Evolutionary conservation across 2,797 vertebrate genomes (phyloP).

Genomic region (Esox masquinongy): DNA sequence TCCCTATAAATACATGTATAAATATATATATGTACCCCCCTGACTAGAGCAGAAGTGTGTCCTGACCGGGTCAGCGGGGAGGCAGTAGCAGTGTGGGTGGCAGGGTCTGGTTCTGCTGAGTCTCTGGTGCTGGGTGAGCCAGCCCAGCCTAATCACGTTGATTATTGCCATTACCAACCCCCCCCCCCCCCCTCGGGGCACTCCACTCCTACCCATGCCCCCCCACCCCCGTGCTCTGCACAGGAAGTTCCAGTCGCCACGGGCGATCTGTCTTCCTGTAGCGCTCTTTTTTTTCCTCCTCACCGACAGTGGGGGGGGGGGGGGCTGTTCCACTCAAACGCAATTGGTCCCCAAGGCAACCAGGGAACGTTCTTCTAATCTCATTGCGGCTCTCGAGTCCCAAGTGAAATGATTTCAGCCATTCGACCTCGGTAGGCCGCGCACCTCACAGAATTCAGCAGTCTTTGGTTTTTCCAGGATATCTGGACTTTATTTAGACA

Average conservation of each 20-base stretch:
- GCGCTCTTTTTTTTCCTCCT: conserved; percentile 56
- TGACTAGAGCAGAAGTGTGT: too few species aligned
- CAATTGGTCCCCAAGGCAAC: conserved; percentile 63
- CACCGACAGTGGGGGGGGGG: neutral
- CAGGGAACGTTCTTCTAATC: conserved; percentile 52
- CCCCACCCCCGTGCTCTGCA: conserved; percentile 56
- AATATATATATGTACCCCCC: too few species aligned
- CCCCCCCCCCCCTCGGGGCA: conserved; percentile 53
- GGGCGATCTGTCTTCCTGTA: conserved; percentile 78
- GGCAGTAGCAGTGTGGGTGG: conserved; percentile 70
- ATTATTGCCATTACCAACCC: conserved; percentile 77
- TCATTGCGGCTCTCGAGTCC: conserved; percentile 49
- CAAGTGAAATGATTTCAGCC: conserved; percentile 25
- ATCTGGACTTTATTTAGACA: too few species aligned
- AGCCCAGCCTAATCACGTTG: conserved; percentile 72
- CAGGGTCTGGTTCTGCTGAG: conserved; percentile 30
- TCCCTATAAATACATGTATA: too few species aligned
- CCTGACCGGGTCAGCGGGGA: conserved; percentile 20
- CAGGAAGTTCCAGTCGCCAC: conserved; percentile 78
- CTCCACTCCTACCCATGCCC: conserved; percentile 67
- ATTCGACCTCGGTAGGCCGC: neutral
- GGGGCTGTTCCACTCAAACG: conserved; percentile 51
- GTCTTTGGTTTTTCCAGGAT: too few species aligned
- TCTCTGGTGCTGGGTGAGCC: conserved; percentile 60
- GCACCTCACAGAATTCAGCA: too few species aligned